phyloP scores from a whole-genome alignment of 2,797 vertebrate genomes.

The Phataginus tetradactyla region DNA sequence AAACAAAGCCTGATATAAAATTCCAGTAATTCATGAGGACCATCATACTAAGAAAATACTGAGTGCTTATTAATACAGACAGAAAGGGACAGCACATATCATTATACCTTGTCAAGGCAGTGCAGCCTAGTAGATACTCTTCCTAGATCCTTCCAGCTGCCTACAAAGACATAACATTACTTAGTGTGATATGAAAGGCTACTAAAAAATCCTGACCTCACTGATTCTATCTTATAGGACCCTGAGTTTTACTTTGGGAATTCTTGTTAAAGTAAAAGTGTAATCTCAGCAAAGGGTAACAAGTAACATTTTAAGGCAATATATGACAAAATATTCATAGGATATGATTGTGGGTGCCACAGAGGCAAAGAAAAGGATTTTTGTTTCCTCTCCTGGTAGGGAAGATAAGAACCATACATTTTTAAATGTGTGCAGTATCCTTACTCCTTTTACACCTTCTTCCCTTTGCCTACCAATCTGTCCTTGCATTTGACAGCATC shows the following conservation, averaged over 20 bases:
- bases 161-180: background rate
- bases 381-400: background rate
- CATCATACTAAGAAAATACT: background rate
- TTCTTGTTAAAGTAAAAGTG: background rate
- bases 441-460: background rate
- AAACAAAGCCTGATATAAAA: conserved; percentile 6
- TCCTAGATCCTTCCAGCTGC: background rate
- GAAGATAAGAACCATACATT: background rate
- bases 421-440: background rate
- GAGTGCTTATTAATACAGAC: background rate
- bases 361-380: background rate
- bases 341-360: background rate
- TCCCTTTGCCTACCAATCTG: background rate
- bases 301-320: background rate
- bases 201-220: background rate
- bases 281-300: background rate
- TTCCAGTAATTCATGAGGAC: background rate
- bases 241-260: background rate
- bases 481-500: background rate
- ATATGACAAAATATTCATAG: background rate
- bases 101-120: background rate
- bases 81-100: background rate
- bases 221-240: background rate
- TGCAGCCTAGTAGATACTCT: background rate
- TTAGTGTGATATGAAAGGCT: background rate